phyloP scores from a whole-genome alignment of 2,797 vertebrate species.

The Vultur gryphus region DNA sequence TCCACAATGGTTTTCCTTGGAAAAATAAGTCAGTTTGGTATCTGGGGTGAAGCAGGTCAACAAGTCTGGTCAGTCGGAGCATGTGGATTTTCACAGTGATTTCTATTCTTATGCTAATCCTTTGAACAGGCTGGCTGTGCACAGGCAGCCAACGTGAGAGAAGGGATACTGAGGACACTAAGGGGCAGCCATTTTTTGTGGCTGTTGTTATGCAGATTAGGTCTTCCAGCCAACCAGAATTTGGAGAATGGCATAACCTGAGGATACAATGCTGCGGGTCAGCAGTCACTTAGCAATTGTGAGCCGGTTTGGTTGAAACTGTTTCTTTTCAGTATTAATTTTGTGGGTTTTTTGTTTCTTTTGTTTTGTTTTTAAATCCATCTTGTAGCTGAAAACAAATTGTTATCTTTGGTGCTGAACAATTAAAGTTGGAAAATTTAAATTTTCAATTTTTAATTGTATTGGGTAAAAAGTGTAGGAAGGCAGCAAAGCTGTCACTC shows the following conservation, averaged over 20 bases:
- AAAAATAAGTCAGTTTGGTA: background rate
- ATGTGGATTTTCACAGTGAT: background rate
- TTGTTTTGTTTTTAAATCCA: background rate
- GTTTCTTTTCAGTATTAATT: background rate
- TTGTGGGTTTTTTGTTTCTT: background rate
- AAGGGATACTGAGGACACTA: background rate
- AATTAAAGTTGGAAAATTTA: background rate
- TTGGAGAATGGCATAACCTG: background rate
- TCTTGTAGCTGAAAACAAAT: background rate
- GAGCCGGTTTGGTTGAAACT: background rate
- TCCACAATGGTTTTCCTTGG: background rate
- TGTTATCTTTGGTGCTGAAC: background rate
- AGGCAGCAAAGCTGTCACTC: background rate
- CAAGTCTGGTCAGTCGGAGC: background rate
- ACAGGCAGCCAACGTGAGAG: background rate
- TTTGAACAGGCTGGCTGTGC: background rate
- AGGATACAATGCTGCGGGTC: background rate
- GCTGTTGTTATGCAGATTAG: background rate
- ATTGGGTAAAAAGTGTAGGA: background rate
- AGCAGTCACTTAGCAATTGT: background rate
- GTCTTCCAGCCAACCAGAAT: background rate
- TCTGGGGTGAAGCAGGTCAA: background rate
- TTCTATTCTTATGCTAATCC: slow-evolving; percentile 54
- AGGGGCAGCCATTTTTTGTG: background rate
- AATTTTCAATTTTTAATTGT: background rate